Conservation (phyloP, 2,113 vertebrate species). For the Struthio camelus region DNA sequence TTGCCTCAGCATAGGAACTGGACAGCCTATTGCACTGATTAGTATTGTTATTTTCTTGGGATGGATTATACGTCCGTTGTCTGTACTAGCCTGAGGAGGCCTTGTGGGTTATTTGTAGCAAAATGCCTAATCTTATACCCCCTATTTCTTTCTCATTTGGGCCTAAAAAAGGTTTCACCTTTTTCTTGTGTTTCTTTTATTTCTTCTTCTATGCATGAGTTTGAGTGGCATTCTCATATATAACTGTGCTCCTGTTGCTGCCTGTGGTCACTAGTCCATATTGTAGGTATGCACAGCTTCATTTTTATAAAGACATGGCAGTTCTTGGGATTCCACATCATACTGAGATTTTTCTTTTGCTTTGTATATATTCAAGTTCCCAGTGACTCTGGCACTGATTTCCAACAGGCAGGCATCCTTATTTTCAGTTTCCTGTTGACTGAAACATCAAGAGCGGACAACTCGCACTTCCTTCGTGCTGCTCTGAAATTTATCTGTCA, state of each 20-base stretch:
- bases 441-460: background rate
- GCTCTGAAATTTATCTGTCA: background rate
- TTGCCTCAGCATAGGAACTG: background rate
- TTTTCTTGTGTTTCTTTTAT: background rate
- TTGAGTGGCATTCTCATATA: background rate
- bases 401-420: background rate
- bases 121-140: background rate
- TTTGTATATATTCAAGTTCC: background rate
- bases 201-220: background rate
- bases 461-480: background rate
- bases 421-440: background rate
- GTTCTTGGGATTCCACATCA: background rate
- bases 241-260: background rate
- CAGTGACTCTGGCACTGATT: fast-evolving
- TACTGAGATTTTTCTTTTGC: background rate
- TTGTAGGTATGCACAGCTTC: background rate
- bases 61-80: background rate
- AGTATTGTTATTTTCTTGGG: background rate
- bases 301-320: background rate
- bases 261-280: background rate
- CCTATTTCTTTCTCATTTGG: conserved; percentile 11
- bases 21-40: background rate
- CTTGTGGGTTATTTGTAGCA: conserved; percentile 8
- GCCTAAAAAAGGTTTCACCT: background rate
- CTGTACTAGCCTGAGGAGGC: conserved; percentile 15